phyloP scores from a whole-genome alignment of 2,113 vertebrate species.

The Procapra przewalskii region DNA sequence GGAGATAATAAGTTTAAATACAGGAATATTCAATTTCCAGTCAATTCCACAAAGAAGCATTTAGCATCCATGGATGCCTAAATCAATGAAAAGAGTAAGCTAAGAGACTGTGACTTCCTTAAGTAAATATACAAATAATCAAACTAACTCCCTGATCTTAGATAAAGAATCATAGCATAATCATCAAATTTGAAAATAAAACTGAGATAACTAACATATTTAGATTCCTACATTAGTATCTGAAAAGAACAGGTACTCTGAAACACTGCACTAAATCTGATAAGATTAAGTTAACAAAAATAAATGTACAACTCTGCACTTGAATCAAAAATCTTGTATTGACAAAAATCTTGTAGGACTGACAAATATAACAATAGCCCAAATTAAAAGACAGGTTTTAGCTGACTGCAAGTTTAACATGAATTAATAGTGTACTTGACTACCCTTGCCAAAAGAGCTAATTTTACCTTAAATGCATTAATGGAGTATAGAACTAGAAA shows the following conservation, averaged over 20 bases:
- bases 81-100: background rate
- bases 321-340: background rate
- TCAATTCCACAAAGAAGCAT: background rate
- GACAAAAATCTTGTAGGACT: background rate
- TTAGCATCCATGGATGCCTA: background rate
- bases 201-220: background rate
- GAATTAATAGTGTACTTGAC: background rate
- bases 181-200: constrained; percentile 40
- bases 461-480: constrained; percentile 28
- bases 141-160: constrained; percentile 8
- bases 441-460: background rate
- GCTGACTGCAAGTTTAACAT: background rate
- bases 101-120: background rate
- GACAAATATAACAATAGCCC: background rate
- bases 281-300: constrained; percentile 30
- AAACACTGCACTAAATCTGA: background rate
- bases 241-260: background rate
- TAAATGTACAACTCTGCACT: background rate
- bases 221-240: background rate
- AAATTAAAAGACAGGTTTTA: background rate
- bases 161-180: background rate
- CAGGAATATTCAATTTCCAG: background rate
- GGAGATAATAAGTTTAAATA: background rate
- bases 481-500: background rate
- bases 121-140: background rate